Base-by-base conservation (phyloP, 2,888 invertebrate species). In the Busseola fusca region DNA sequence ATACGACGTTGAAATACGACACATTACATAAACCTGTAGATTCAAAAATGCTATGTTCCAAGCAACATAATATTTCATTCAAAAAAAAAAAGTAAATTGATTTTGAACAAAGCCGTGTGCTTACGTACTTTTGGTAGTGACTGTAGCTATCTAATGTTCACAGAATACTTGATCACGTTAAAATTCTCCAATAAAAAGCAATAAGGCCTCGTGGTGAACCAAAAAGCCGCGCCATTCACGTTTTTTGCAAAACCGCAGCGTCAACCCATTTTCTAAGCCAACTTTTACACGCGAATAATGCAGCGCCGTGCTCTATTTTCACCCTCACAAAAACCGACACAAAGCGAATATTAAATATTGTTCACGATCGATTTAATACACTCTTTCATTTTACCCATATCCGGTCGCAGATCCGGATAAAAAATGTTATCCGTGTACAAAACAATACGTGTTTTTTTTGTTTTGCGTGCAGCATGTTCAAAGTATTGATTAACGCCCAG, bases 401-500 rank as follows among this genome's bases (percentile, higher is more conserved):
- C 87, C 86, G 84, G 81, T 66, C 74, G 77, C 81, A 69, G 80
- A 78, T 79, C 85, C 86, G 86, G 85, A 86, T 87, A 87, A 88
- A 88, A 89, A 84, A 84, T 87, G 84, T 87, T 87, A 89, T 89
- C 87, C 87, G 79, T 71, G 79, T 83, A 84, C 81, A 86, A 84
- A 85, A 86, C 85, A 84, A 86, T 82, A 84, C 81, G 80, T 80
- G 74, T 68, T 71, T 84, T 87, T 86, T 80, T 86, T 86, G 81
- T 87, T 89, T 88, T 84, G 77, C 82, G 82, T 86, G 84, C 82
- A 85, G 87, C 82, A 80, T 86, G 86, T 85, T 87, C 87, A 88
- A 89, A 88, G 89, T 93, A 93, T 93, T 93, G 93, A 93, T 93
- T 91, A 93, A 90, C 87, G 89, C 84, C 84, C 86, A 79, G 85